Conservation (phyloP, 2,888 invertebrate species). For the Tachina lurida region DNA sequence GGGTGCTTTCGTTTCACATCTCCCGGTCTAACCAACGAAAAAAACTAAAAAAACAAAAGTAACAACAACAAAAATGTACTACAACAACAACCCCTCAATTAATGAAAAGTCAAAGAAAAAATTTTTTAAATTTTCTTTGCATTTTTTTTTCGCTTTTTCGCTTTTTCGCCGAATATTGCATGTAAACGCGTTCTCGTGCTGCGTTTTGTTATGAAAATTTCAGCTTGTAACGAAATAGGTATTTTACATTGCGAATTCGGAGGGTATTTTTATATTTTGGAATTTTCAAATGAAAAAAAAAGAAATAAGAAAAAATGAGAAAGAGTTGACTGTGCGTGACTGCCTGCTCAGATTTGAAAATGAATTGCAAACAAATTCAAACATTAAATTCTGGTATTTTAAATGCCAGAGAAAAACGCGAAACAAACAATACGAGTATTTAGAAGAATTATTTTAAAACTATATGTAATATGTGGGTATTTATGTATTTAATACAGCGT, state of each 20-base stretch:
- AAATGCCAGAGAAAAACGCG: constrained; percentile 26
- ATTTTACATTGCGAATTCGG: constrained; percentile 43
- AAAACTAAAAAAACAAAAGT: background rate
- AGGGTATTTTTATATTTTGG: constrained; percentile 20
- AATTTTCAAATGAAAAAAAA: constrained; percentile 19
- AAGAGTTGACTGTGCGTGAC: constrained; percentile 62
- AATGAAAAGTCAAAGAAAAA: constrained; percentile 67
- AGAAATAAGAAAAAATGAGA: background rate
- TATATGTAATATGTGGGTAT: constrained; percentile 8
- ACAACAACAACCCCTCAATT: constrained; percentile 69
- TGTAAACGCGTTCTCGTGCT: background rate
- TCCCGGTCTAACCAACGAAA: constrained; percentile 12
- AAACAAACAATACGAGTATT: too few species aligned
- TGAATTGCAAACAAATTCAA: constrained; percentile 43
- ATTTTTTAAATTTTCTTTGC: constrained; percentile 40
- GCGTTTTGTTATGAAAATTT: constrained; percentile 47
- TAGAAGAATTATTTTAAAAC: background rate
- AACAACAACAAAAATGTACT: constrained; percentile 31
- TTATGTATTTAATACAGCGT: constrained; percentile 39
- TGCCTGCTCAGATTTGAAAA: constrained; percentile 44
- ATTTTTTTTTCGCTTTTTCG: background rate
- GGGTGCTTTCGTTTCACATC: constrained; percentile 46
- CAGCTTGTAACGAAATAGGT: constrained; percentile 46
- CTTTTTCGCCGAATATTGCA: constrained; percentile 15
- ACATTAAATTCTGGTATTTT: constrained; percentile 60